Evolutionary conservation across 1,140 invertebrate genomes (phyloP), one percentile per base, ranked within the genome.

Genomic region (Melitaea cinxia): DNA sequence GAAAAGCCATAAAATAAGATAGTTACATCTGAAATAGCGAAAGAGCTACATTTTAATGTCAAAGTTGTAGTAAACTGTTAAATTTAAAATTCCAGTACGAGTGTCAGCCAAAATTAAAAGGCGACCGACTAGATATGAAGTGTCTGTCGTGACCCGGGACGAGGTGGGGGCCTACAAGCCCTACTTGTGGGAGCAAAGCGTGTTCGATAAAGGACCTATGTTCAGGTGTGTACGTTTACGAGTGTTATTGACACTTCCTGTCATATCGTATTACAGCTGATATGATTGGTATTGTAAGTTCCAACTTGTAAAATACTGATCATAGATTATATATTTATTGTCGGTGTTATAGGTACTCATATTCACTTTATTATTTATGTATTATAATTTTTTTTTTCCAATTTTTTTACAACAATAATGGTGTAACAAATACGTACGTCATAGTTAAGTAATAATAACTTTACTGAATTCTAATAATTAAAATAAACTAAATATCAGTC

Each of bases 161-260:
- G 98, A 99, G 93, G 98, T 99, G 0, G 98, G 98, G 9, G 97
- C 96, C 58, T 99, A 99, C 92, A 99, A 99, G 80, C 98, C 98
- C 26, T 97, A 98, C 83, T 92, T 99, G 10, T 98, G 97, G 94
- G 96, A 97, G 83, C 96, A 98, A 86, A 97, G 96, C 53, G 95
- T 98, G 39, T 98, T 98, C 87, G 95, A 97, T 82, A 98, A 97
- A 93, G 97, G 97, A 26, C 94, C 96, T 45, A 94, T 94, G 94
- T 94, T 94, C 85, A 92, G 94, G 93, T 93, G 21, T 37, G 17
- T 63, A 30, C n/a, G n/a, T n/a, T n/a, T n/a, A 49, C 15, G 50
- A 60, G 52, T 54, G 30, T 54, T 47, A 14, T 47, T 26, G n/a
- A 15, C 33, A 28, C 28, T 63, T 63, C 60, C 60, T 42, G 52